A percentile compares a stretch with the other conserved stretches of the same genome.
Conservation (phyloP, 2,888 invertebrate genomes). For the Heteromyza rotundicornis region DNA sequence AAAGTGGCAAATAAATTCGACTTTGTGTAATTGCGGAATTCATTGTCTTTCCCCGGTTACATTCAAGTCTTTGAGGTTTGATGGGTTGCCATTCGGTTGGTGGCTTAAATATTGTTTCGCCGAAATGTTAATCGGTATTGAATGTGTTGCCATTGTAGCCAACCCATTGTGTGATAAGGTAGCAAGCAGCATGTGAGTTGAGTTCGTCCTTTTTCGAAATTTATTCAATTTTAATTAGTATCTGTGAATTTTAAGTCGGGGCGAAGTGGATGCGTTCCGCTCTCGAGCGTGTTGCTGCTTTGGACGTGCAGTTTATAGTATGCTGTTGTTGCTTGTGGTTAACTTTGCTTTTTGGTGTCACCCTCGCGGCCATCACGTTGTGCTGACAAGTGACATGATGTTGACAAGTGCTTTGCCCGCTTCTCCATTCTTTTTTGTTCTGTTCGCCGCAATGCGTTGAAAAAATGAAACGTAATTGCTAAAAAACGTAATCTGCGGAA, state of each 20-base stretch:
- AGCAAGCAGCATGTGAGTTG: neutral
- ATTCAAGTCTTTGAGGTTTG: constrained; percentile 27
- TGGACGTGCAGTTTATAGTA: neutral
- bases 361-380: constrained; percentile 44
- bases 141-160: neutral
- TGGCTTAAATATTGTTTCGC: neutral
- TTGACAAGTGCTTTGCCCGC: constrained; percentile 40
- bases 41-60: constrained; percentile 37
- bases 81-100: neutral
- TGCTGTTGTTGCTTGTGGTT: constrained; percentile 2
- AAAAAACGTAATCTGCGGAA: constrained; percentile 61
- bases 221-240: neutral
- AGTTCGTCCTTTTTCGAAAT: neutral
- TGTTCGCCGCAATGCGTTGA: constrained; percentile 3
- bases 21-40: constrained; percentile 56
- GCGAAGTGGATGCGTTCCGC: neutral
- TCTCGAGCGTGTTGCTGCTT: neutral
- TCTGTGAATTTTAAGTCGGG: neutral
- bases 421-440: constrained; percentile 15
- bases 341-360: constrained; percentile 10
- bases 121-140: too few relatives aligned
- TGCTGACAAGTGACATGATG: constrained; percentile 23
- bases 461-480: constrained; percentile 43
- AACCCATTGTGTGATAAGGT: neutral
- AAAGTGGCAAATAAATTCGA: constrained; percentile 58